Evolutionary conservation across 2,888 invertebrate species (phyloP).

Genomic region (Byasa hedistus): DNA sequence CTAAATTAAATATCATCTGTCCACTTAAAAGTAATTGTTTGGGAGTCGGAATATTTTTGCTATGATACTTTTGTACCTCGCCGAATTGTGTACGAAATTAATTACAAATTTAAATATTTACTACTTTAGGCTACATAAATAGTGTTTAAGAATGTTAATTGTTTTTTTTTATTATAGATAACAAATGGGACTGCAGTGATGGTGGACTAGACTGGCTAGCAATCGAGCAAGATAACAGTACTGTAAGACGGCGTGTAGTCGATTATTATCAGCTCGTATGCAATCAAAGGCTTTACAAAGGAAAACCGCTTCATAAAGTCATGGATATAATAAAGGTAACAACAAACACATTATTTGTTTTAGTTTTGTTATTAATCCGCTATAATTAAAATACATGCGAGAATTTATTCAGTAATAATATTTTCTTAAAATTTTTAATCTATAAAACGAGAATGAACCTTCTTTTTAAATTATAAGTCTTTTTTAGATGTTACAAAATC

Average conservation of each 20-base stretch:
- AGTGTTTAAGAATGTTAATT: background rate
- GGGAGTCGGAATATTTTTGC: background rate
- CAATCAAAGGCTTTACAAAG: conserved; percentile 78
- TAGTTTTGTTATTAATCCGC: background rate
- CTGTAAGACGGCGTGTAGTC: conserved; percentile 65
- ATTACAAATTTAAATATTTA: background rate
- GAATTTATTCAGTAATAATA: too few species aligned
- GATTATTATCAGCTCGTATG: conserved; percentile 82
- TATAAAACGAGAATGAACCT: too few species aligned
- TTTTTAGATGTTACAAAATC: too few species aligned
- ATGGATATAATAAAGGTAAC: conserved; percentile 82
- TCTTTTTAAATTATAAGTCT: too few species aligned
- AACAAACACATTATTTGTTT: conserved; percentile 1
- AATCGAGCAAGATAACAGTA: conserved; percentile 72
- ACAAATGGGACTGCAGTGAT: conserved; percentile 84
- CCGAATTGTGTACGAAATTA: background rate
- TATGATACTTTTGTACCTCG: background rate
- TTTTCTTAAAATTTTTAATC: too few species aligned
- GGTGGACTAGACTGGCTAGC: conserved; percentile 82
- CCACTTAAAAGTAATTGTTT: background rate
- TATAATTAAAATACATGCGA: background rate
- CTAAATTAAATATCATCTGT: too few species aligned
- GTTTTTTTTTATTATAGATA: conserved; percentile 67
- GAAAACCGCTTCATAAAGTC: conserved; percentile 82
- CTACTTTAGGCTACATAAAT: background rate